Percentiles rank a stretch among this genome's conserved stretches.
Evolutionary conservation across 2,888 invertebrate species (phyloP).

Genomic region (Ptilodon capucinus): DNA sequence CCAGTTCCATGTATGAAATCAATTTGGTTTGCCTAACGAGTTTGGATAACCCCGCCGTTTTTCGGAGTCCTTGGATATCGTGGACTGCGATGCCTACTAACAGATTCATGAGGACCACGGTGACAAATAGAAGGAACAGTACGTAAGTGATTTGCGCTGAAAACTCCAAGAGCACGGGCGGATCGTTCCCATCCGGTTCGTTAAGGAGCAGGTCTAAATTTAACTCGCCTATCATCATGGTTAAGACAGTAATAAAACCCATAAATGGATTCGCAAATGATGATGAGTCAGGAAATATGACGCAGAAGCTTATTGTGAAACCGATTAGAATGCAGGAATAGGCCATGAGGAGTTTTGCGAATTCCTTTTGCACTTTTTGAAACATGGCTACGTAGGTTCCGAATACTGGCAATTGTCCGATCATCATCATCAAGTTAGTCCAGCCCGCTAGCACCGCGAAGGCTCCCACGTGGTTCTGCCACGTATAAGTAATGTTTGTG

Average conservation of each 20-base stretch:
- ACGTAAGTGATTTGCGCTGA: slow-evolving; percentile 93
- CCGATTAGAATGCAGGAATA: slow-evolving; percentile 93
- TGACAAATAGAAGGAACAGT: slow-evolving; percentile 90
- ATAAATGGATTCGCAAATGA: slow-evolving; percentile 93
- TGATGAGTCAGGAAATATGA: slow-evolving; percentile 91
- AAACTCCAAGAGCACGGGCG: slow-evolving; percentile 88
- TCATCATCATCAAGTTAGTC: slow-evolving; percentile 96
- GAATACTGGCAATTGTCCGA: slow-evolving; percentile 93
- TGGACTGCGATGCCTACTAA: slow-evolving; percentile 94
- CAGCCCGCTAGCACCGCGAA: slow-evolving; percentile 93
- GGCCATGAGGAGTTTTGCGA: slow-evolving; percentile 92
- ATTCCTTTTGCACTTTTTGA: slow-evolving; percentile 93
- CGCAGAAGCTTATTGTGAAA: slow-evolving; percentile 94
- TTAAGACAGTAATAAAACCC: slow-evolving; percentile 91
- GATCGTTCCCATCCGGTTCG: slow-evolving; percentile 89
- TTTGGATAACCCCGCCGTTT: slow-evolving; percentile 92
- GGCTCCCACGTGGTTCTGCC: slow-evolving; percentile 94
- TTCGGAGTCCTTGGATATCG: slow-evolving; percentile 92
- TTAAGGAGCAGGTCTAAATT: slow-evolving; percentile 89
- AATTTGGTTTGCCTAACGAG: slow-evolving; percentile 92
- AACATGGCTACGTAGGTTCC: slow-evolving; percentile 96
- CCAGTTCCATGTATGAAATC: slow-evolving; percentile 93
- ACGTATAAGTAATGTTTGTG: slow-evolving; percentile 87
- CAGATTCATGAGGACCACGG: slow-evolving; percentile 93
- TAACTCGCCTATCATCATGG: slow-evolving; percentile 95